A percentile compares a stretch with the other conserved stretches of the same genome.
phyloP scores from a whole-genome alignment of 2,113 vertebrate species.

The Python bivittatus region DNA sequence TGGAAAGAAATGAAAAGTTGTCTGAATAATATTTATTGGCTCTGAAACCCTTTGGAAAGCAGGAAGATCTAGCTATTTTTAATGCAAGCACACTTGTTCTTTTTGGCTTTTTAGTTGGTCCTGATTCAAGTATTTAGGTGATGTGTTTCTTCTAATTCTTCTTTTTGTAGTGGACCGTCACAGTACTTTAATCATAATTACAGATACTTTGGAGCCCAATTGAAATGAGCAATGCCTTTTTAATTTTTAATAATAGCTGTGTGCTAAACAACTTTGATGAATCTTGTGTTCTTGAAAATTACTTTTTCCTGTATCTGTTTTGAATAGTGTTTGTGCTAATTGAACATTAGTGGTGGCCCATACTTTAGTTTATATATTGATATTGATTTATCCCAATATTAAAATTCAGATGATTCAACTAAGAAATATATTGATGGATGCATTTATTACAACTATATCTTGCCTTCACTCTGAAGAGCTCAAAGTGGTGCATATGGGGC shows the following conservation, averaged over 20 bases:
- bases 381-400: neutral
- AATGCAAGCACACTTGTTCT: neutral
- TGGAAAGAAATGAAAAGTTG: neutral
- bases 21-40: neutral
- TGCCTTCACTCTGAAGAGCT: neutral
- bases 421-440: neutral
- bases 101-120: neutral
- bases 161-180: neutral
- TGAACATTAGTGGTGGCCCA: neutral
- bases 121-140: neutral
- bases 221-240: neutral
- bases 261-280: neutral
- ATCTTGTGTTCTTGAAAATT: neutral
- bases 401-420: neutral
- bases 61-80: neutral
- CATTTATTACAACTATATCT: neutral
- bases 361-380: neutral
- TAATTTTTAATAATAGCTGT: neutral
- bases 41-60: neutral
- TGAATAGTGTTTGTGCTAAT: neutral
- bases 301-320: neutral
- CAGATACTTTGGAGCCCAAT: neutral
- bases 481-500: neutral
- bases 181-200: neutral
- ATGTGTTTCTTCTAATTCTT: neutral